Percentiles rank a stretch among this genome's conserved stretches.
These are phyloP conservation scores for Scaptomyza montana DNA, from an alignment of 1,140 invertebrate genomes.

Conservation along the genomic window DNA sequence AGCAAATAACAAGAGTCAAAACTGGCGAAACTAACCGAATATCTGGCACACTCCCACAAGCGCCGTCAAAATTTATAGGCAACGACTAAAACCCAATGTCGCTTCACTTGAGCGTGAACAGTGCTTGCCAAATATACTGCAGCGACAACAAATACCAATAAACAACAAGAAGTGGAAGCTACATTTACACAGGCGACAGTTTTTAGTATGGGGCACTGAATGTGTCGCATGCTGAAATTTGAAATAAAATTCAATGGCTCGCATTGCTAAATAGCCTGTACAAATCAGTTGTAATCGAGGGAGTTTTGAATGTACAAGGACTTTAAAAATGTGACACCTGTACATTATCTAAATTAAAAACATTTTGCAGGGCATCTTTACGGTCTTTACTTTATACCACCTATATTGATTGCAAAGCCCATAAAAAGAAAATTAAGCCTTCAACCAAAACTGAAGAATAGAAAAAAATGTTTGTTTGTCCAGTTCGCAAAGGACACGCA, in stretches of 20 bases:
- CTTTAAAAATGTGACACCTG: no score
- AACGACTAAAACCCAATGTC: constrained; percentile 69
- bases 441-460: constrained; percentile 51
- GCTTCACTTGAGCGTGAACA: constrained; percentile 80
- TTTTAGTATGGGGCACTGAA: not conserved
- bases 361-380: constrained; percentile 6
- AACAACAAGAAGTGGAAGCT: constrained; percentile 30
- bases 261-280: constrained; percentile 49
- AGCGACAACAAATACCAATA: constrained; percentile 20
- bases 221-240: constrained; percentile 10
- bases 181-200: no score
- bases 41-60: constrained; percentile 35
- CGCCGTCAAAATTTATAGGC: constrained; percentile 70
- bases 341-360: not conserved
- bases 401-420: constrained; percentile 36
- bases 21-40: constrained; percentile 29
- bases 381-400: not conserved
- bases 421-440: constrained; percentile 77
- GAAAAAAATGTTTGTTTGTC: constrained; percentile 43
- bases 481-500: constrained; percentile 11
- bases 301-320: not conserved
- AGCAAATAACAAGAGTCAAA: not conserved
- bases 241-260: constrained; percentile 74
- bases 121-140: constrained; percentile 55
- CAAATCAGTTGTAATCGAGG: not conserved